Base-by-base conservation (phyloP, 1,140 invertebrate genomes). In the Gryon sp. region DNA sequence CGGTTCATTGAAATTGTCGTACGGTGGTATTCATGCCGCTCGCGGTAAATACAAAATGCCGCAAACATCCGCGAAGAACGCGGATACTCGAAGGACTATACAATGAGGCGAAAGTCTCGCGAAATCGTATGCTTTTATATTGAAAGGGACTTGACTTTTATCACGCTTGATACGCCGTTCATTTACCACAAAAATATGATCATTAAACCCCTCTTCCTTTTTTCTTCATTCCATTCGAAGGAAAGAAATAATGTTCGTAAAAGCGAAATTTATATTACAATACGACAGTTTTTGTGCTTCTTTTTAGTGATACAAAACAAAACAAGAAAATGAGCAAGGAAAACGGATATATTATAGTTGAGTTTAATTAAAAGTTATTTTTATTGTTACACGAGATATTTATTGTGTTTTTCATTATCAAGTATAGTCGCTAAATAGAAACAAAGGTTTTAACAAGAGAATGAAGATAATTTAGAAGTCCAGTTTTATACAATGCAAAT, bases 1-100 rank as follows among this genome's bases (percentile, higher is more conserved):
- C 43, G 59, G 57, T 70, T 59, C 22, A 76, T 59, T 53, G 52
- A 41, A 68, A 76, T 62, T 63, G 66, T 76, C 48, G 22, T 50
- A 66, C 46, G 41, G 11, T 22, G 46, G 18, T 16, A 55, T 69
- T 62, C 34, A 45, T 34, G 45, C 20, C 24, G 30, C n/a, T n/a
- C 5, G 18, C 22, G 38, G 43, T 15, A 15, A 1, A 16, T 28
- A 26, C 16, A 59, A 48, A 43, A 28, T 19, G n/a, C 43, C 30
- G 20, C 57, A 55, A 72, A 72, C 46, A 66, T 55, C 20, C 38
- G 15, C 55, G 4, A 52, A 24, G 55, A 72, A 62, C 43, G 53
- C 53, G 45, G 20, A 59, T 52, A 22, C 55, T 38, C 20, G 6
- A 5, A 24, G 24, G 28, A 59, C 34, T 38, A 20, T 59, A 32